Conservation (phyloP, 2,888 invertebrate genomes). For the Epinotia demarniana region DNA sequence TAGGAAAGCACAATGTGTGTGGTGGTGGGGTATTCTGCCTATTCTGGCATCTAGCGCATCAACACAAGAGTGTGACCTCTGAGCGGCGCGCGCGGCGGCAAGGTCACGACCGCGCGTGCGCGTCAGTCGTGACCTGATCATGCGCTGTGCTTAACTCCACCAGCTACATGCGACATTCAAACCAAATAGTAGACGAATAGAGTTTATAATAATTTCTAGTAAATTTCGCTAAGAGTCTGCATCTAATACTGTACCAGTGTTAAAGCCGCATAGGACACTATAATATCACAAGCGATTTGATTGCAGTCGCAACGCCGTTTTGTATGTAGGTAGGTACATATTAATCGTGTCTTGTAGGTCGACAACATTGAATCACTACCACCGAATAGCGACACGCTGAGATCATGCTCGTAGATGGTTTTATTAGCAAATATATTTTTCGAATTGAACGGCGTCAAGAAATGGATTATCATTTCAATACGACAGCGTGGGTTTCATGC, state of each 20-base stretch:
- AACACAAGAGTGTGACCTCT: slow-evolving; percentile 80
- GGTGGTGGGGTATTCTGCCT: slow-evolving; percentile 63
- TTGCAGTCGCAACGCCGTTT: slow-evolving; percentile 47
- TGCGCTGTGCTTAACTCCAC: slow-evolving; percentile 63
- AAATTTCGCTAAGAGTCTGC: slow-evolving; percentile 61
- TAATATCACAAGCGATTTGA: slow-evolving; percentile 61
- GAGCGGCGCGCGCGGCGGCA: slow-evolving; percentile 76
- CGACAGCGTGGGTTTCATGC: slow-evolving; percentile 11
- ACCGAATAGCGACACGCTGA: slow-evolving; percentile 70
- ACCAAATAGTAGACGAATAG: slow-evolving; percentile 66
- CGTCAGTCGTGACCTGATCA: slow-evolving; percentile 83
- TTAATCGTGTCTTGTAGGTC: slow-evolving; percentile 51
- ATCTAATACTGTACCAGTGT: slow-evolving; percentile 63
- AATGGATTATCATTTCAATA: slow-evolving; percentile 28
- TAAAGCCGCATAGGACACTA: slow-evolving; percentile 50
- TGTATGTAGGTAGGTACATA: slow-evolving; percentile 50
- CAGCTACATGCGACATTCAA: slow-evolving; percentile 66
- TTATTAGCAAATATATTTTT: slow-evolving; percentile 57
- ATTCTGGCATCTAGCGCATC: slow-evolving; percentile 74
- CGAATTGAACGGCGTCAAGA: slow-evolving; percentile 18
- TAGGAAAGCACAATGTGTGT: slow-evolving; percentile 14
- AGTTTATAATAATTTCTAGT: slow-evolving; percentile 70
- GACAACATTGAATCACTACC: slow-evolving; percentile 54
- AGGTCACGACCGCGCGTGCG: slow-evolving; percentile 85
- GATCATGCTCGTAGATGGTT: slow-evolving; percentile 64